These are phyloP conservation scores for Argyresthia albistria DNA, from an alignment of 2,888 invertebrate genomes.

Conservation along the genomic window DNA sequence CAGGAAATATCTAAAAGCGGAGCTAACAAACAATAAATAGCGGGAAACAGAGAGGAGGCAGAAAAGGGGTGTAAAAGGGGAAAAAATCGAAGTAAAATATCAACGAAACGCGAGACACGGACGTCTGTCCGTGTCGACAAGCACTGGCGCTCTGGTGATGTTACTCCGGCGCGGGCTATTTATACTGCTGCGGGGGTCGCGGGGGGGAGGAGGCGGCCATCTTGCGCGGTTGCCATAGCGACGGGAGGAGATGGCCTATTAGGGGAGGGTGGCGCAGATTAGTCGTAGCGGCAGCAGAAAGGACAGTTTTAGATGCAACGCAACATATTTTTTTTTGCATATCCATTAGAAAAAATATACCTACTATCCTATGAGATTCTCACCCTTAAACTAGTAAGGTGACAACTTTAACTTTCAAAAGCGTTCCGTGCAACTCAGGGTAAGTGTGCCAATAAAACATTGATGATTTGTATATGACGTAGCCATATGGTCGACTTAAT, in stretches of 20 bases:
- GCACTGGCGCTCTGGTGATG: constrained; percentile 58
- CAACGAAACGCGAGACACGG: constrained; percentile 21
- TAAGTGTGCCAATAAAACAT: too few relatives aligned
- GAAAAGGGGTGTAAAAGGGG: constrained; percentile 16
- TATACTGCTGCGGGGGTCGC: constrained; percentile 42
- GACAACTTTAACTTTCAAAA: too few relatives aligned
- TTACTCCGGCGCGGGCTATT: constrained; percentile 38
- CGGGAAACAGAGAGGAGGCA: not conserved
- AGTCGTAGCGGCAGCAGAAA: constrained; percentile 43
- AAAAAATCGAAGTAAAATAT: constrained; percentile 20
- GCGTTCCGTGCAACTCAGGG: too few relatives aligned
- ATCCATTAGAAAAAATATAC: too few relatives aligned
- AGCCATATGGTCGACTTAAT: too few relatives aligned
- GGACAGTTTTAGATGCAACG: not conserved
- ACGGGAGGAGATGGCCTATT: constrained; percentile 69
- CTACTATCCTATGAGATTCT: too few relatives aligned
- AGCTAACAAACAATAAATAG: not conserved
- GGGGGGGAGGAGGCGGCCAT: constrained; percentile 52
- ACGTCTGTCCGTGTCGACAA: constrained; percentile 29
- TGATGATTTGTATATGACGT: too few relatives aligned
- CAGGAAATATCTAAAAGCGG: not conserved
- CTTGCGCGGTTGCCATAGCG: constrained; percentile 55
- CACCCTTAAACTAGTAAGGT: too few relatives aligned
- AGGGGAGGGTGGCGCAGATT: constrained; percentile 68
- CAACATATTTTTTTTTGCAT: too few relatives aligned